These are phyloP conservation scores for Sebastes trivittatus DNA, from an alignment of 2,797 vertebrate species.

Conservation along the genomic window DNA sequence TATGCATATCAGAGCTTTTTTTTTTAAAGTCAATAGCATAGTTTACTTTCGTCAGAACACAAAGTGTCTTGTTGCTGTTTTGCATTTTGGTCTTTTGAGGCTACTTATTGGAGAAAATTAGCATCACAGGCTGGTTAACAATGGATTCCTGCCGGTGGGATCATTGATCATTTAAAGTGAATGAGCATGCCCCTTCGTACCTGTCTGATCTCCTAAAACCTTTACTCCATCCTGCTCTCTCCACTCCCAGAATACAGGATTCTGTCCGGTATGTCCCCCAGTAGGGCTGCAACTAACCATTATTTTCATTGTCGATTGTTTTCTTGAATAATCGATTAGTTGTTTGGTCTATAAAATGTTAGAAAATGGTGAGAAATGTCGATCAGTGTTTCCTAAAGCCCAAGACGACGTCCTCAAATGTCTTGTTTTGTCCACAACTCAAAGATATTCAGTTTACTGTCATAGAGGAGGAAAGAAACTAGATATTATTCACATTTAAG, in stretches of 20 bases:
- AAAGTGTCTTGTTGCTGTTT: background rate
- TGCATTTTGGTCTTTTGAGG: slow-evolving; percentile 2
- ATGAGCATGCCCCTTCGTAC: background rate
- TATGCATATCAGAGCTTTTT: slow-evolving; percentile 1
- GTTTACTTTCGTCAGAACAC: background rate
- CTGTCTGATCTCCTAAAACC: background rate
- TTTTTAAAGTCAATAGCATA: background rate
- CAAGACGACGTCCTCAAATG: no score
- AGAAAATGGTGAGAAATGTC: no score
- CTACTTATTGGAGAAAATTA: background rate
- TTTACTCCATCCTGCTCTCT: background rate
- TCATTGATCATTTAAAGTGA: background rate
- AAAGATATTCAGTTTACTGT: no score
- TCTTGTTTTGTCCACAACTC: no score
- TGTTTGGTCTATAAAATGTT: no score
- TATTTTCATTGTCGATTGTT: no score
- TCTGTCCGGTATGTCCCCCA: no score
- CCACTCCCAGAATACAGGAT: background rate
- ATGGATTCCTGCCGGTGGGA: background rate
- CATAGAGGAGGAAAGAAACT: no score
- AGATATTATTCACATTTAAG: no score
- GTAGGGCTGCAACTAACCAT: no score
- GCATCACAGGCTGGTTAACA: background rate
- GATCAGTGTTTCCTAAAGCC: no score
- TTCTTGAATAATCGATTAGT: no score